Evolutionary conservation across 92 coral and sea anemone species (phyloP), one percentile per base, ranked within the genome.

Genomic region (Palythoa heliodiscus): DNA sequence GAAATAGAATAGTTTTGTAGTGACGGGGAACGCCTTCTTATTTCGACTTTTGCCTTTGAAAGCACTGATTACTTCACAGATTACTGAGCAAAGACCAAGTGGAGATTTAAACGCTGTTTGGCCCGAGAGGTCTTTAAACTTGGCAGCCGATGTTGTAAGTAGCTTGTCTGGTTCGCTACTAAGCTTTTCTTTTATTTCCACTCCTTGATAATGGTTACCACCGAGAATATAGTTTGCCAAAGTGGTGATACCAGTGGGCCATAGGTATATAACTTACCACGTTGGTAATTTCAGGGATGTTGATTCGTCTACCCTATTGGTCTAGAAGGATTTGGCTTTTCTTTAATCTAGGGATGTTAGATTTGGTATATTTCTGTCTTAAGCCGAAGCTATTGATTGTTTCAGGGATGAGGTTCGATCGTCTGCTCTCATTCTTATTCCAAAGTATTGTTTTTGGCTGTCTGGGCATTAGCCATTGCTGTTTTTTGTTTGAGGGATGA

Each of bases 81-180:
- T 80, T 17, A 70, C 66, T 64, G 84, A 67, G 10, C 84, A 64
- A 47, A 67, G 75, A 80, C 11, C 55, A 70, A 66, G 74, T 23
- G 72, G 75, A 25, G 84, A 80, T 15, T 80, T 66, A 64, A 80
- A 80, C 75, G 61, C 60, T 2, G 61, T 80, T 16, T 66, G 72
- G 73, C 84, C 84, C 14, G 39, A 63, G 74, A 47, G 48, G 39
- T 24, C 58, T 15, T 80, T 70, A 66, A 22, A 14, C 74, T 66
- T 43, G 23, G 47, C 52, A 47, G 73, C 61, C 29, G 70, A 70
- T 68, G 73, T 64, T 80, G 84, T 80, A 80, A 80, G 84, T 80
- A 66, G 37, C 12, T 48, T 74, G 1, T 39, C 43, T 67, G 43
- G 74, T 24, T 20, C 24, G 12, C 23, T 80, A 24, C 7, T 22